phyloP scores from a whole-genome alignment of 2,113 vertebrate species.

The Miniopterus natalensis region DNA sequence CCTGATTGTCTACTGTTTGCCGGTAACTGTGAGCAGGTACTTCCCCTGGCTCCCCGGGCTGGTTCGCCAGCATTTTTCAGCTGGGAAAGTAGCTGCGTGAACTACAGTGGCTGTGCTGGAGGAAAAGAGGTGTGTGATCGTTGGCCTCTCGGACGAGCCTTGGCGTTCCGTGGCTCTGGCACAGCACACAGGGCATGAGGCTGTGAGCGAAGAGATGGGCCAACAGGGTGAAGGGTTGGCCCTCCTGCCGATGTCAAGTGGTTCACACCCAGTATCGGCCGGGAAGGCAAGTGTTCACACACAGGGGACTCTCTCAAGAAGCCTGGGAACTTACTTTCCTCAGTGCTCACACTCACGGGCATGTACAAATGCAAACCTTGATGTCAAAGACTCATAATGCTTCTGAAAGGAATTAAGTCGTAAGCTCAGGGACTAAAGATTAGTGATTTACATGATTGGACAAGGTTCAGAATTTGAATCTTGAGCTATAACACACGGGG shows the following conservation, averaged over 20 bases:
- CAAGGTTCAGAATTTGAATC: neutral
- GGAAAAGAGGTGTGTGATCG: conserved; percentile 85
- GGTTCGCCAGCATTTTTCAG: conserved; percentile 85
- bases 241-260: conserved; percentile 81
- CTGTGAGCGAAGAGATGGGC: conserved; percentile 77
- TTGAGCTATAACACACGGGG: neutral
- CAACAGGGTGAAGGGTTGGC: conserved; percentile 85
- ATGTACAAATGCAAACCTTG: conserved; percentile 29
- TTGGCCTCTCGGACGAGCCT: conserved; percentile 85
- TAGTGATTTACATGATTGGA: neutral
- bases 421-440: neutral
- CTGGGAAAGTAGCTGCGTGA: conserved; percentile 84
- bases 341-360: neutral
- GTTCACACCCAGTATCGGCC: conserved; percentile 86
- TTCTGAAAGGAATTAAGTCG: conserved; percentile 27
- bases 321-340: conserved; percentile 77
- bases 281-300: conserved; percentile 72
- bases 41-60: conserved; percentile 75
- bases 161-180: conserved; percentile 83
- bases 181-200: conserved; percentile 74
- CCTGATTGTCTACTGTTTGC: conserved; percentile 80
- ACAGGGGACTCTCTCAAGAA: conserved; percentile 84
- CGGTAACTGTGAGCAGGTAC: conserved; percentile 77
- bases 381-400: neutral
- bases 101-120: conserved; percentile 58